Conservation (phyloP, 2,113 vertebrate genomes). For the Theristicus caerulescens region DNA sequence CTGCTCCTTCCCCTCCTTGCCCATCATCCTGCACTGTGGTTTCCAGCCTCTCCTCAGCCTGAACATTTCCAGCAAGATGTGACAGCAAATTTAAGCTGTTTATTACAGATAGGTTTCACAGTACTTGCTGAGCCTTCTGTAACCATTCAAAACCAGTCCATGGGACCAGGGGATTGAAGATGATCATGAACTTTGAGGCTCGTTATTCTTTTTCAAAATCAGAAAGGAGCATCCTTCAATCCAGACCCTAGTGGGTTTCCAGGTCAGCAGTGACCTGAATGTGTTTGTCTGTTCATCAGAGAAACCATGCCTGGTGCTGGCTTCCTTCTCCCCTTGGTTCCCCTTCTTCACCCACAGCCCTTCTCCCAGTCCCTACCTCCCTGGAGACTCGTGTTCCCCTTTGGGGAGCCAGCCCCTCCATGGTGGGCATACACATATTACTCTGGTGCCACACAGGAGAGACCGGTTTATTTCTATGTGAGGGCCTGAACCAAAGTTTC, state of each 20-base stretch:
- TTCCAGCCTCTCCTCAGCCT: not conserved
- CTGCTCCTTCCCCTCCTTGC: not conserved
- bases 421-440: not conserved
- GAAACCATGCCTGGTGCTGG: not conserved
- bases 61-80: not conserved
- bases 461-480: accelerated
- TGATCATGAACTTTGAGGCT: not conserved
- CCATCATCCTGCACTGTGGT: too few species aligned
- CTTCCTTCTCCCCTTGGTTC: not conserved
- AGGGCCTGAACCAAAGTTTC: not conserved
- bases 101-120: not conserved
- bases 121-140: not conserved
- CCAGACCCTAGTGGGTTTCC: not conserved
- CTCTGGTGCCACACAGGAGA: not conserved
- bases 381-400: not conserved
- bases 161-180: not conserved
- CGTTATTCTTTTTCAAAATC: not conserved
- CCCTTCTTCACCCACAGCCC: not conserved
- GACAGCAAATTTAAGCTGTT: not conserved
- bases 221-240: not conserved
- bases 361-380: not conserved
- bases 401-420: too few species aligned
- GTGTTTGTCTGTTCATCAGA: not conserved
- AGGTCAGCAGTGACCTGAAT: not conserved
- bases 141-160: not conserved